Base-by-base conservation (phyloP, 2,888 invertebrate species). In the Nomada goodeniana region DNA sequence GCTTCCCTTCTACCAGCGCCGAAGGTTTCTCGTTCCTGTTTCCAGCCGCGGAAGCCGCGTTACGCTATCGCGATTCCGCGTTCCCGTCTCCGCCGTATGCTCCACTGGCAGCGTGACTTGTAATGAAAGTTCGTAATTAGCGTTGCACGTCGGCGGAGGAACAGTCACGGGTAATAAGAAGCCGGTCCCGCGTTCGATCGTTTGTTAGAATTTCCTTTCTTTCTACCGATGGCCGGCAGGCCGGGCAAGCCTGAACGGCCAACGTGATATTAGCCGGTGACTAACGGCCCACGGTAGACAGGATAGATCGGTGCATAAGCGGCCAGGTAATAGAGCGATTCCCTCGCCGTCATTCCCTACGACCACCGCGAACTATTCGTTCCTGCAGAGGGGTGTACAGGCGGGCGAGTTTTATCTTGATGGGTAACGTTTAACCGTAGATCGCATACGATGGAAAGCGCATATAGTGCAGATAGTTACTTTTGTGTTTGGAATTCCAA, bases 51-150 rank as follows among this genome's bases (percentile, higher is more conserved):
- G 84, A 84, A 85, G 82, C 81, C 59, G 26, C 23, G 52, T 47
- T n/a, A 52, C 47, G 13, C 80, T 76, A 82, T 82, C 82, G 73
- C 85, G 82, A 84, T 86, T 7, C 36, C 73, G 65, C 63, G 44
- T 20, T 20, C 44, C 53, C 42, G 11, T n/a, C 44, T 10, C 42
- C 55, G 61, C 80, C 76, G 59, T 84, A 53, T 76, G 71, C 76
- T 76, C 80, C 76, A 59, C 20, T 63, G 81, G 20, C n/a, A 85
- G 84, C 87, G 88, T 89, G 88, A 88, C 89, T 90, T 73, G 86
- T 82, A 90, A 89, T 83, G 89, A 87, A 88, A 89, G 85, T 90
- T 87, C 64, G 86, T 86, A 90, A 90, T 90, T 90, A 88, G 88
- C 88, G 86, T 85, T 78, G 70, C 84, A 82, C 47, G 72, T 73